phyloP scores from a whole-genome alignment of 1,140 invertebrate genomes.

The Panagrolaimus sp. region DNA sequence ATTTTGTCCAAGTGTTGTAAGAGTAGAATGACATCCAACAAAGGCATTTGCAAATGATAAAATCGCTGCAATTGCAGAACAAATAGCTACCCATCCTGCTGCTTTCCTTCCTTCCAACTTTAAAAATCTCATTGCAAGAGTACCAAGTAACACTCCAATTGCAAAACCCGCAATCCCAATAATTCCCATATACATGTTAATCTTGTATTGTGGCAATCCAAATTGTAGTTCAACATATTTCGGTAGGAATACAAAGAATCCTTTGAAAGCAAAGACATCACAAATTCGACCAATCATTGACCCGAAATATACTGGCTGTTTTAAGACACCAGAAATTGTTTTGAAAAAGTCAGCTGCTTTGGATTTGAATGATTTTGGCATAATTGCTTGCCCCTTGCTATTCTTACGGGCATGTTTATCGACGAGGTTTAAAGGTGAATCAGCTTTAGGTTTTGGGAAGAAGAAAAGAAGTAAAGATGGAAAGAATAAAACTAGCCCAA shows the following conservation, averaged over 20 bases:
- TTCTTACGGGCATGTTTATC: not conserved
- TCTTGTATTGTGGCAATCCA: slow-evolving; percentile 56
- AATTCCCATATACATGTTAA: slow-evolving; percentile 51
- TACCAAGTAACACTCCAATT: slow-evolving; percentile 33
- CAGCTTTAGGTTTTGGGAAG: slow-evolving; percentile 42
- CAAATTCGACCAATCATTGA: slow-evolving; percentile 47
- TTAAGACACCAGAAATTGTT: slow-evolving; percentile 15
- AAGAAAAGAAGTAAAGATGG: slow-evolving; percentile 47
- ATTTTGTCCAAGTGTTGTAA: slow-evolving; percentile 36
- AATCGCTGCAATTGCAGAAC: slow-evolving; percentile 37
- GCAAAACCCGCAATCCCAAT: slow-evolving; percentile 56
- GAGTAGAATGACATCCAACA: slow-evolving; percentile 51
- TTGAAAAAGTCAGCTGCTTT: slow-evolving; percentile 28
- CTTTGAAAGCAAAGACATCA: slow-evolving; percentile 55
- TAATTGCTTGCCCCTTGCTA: not conserved
- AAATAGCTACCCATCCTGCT: slow-evolving; percentile 45
- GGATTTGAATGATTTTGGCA: not conserved
- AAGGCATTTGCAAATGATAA: slow-evolving; percentile 44
- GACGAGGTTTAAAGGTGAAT: not conserved
- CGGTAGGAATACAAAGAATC: slow-evolving; percentile 57
- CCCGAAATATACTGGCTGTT: slow-evolving; percentile 42
- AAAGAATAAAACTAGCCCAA: slow-evolving; percentile 32
- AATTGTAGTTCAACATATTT: slow-evolving; percentile 57
- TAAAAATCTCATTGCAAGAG: slow-evolving; percentile 38
- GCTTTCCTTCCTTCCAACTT: slow-evolving; percentile 51